phyloP scores from a whole-genome alignment of 2,113 vertebrate species.

The Pelusios castaneus region DNA sequence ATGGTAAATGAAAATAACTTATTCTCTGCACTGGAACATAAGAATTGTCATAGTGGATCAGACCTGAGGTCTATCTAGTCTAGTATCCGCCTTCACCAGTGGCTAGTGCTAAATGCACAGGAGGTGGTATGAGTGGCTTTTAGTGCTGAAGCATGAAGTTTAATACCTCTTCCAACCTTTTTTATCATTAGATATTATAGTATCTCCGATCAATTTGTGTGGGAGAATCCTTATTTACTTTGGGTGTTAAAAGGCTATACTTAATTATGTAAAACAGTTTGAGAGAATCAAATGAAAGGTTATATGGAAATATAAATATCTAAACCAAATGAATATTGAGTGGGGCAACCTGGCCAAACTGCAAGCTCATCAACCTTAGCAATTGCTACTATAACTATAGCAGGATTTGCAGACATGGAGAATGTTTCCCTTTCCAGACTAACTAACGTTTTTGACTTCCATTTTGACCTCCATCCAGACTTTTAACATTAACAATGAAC shows the following conservation, averaged over 20 bases:
- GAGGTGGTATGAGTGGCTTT: neutral
- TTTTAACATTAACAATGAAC: neutral
- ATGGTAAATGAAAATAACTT: neutral
- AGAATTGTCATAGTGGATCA: rapidly evolving
- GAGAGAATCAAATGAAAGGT: neutral
- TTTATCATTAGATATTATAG: neutral
- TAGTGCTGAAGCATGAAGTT: rapidly evolving
- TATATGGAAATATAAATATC: neutral
- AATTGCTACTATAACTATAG: too few relatives aligned
- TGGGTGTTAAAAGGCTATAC: neutral
- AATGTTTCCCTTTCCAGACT: rapidly evolving
- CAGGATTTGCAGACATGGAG: neutral
- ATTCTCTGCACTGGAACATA: rapidly evolving
- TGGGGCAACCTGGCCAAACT: too few relatives aligned
- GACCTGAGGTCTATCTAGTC: neutral
- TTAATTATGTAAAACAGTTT: neutral
- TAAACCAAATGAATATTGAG: neutral
- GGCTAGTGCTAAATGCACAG: rapidly evolving
- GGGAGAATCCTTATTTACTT: too few relatives aligned
- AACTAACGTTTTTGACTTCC: rapidly evolving
- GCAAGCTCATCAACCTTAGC: too few relatives aligned
- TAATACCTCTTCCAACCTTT: rapidly evolving
- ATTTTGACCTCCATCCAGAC: neutral
- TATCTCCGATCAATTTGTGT: neutral
- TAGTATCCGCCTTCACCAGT: neutral